These are phyloP conservation scores for Acronicta alni DNA, from an alignment of 2,888 invertebrate genomes.

Conservation along the genomic window DNA sequence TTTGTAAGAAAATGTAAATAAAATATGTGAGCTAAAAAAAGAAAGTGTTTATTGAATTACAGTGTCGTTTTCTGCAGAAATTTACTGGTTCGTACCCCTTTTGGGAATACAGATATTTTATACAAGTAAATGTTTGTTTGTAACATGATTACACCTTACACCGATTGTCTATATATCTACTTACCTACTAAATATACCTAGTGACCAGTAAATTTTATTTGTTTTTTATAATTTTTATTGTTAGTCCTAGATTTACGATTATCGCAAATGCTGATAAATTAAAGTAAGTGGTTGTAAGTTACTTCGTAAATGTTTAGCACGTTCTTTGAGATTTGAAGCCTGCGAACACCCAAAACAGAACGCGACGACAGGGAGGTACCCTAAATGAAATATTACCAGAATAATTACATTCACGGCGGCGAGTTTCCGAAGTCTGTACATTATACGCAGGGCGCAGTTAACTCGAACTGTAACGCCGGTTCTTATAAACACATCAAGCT, in stretches of 20 bases:
- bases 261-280: too few species aligned
- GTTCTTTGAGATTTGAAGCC: slow-evolving; percentile 11
- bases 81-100: too few species aligned
- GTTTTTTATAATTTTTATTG: too few species aligned
- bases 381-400: slow-evolving; percentile 48
- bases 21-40: slow-evolving; percentile 7
- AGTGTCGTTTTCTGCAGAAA: neutral
- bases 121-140: too few species aligned
- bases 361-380: slow-evolving; percentile 19
- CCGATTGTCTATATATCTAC: too few species aligned
- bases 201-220: too few species aligned
- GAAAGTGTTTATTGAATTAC: neutral
- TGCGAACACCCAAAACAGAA: slow-evolving; percentile 15
- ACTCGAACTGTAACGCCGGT: slow-evolving; percentile 47
- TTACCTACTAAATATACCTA: too few species aligned
- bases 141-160: too few species aligned
- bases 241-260: too few species aligned
- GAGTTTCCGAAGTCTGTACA: slow-evolving; percentile 53
- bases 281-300: too few species aligned
- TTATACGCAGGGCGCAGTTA: slow-evolving; percentile 56
- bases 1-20: slow-evolving; percentile 28
- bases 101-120: too few species aligned
- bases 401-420: slow-evolving; percentile 50
- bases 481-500: slow-evolving; percentile 65
- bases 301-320: too few species aligned